Conservation (phyloP, 2,888 invertebrate species). For the Leptinotarsa rubiginosa region DNA sequence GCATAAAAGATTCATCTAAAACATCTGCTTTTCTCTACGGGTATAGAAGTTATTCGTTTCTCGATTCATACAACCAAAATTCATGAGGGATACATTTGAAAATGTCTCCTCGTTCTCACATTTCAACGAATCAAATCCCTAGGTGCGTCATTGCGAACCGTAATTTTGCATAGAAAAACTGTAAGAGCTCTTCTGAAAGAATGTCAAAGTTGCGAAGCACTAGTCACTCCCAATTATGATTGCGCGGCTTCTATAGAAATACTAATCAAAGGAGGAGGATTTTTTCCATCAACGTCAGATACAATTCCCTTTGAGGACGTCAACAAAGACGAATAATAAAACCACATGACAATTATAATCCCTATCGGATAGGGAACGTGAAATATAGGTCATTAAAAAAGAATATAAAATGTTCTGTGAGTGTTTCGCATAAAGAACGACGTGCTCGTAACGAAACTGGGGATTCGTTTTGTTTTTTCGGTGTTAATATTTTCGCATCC, state of each 20-base stretch:
- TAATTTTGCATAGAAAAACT: not conserved
- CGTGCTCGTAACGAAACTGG: slow-evolving; percentile 8
- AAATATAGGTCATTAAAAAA: slow-evolving; percentile 20
- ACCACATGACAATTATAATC: slow-evolving; percentile 21
- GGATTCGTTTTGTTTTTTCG: slow-evolving; percentile 10
- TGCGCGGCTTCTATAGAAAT: not conserved
- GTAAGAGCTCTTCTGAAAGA: not conserved
- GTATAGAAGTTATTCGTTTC: too few species aligned
- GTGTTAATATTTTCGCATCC: slow-evolving; percentile 2
- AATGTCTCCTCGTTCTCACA: too few species aligned
- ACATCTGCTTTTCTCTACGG: too few species aligned
- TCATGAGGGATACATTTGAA: too few species aligned
- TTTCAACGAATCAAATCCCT: too few species aligned
- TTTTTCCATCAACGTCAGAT: slow-evolving; percentile 17
- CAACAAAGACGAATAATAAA: slow-evolving; percentile 17
- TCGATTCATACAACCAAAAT: too few species aligned
- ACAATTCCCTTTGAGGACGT: slow-evolving; percentile 11
- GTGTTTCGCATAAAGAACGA: slow-evolving; percentile 6
- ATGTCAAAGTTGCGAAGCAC: not conserved
- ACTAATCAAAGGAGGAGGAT: slow-evolving; percentile 1
- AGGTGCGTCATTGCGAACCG: too few species aligned
- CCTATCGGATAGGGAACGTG: slow-evolving; percentile 15
- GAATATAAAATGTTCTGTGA: slow-evolving; percentile 11
- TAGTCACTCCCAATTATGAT: slow-evolving; percentile 4
- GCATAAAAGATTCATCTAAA: too few species aligned